phyloP scores from a whole-genome alignment of 2,888 invertebrate genomes.

The Branchinecta sandiegonensis region DNA sequence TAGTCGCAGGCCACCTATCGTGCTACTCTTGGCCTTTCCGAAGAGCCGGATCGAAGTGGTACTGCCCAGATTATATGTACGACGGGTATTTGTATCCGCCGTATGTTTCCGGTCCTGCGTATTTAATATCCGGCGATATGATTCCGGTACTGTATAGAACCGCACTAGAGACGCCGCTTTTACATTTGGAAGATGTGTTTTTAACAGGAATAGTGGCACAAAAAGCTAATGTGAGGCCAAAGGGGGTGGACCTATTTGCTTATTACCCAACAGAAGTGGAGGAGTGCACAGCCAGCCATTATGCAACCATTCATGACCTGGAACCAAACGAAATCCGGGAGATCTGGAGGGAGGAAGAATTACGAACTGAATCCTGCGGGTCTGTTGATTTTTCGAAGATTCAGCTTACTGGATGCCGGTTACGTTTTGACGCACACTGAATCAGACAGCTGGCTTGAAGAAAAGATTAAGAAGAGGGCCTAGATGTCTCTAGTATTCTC shows the following conservation, averaged over 20 bases:
- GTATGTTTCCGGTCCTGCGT: constrained; percentile 67
- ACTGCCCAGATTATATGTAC: constrained; percentile 58
- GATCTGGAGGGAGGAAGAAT: neutral
- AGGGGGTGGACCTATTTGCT: neutral
- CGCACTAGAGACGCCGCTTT: constrained; percentile 46
- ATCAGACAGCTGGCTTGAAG: too few species aligned
- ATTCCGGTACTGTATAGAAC: constrained; percentile 49
- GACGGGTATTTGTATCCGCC: constrained; percentile 54
- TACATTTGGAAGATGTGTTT: constrained; percentile 41
- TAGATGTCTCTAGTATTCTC: too few species aligned
- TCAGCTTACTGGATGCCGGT: neutral
- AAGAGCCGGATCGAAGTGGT: constrained; percentile 62
- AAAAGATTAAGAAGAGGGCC: too few species aligned
- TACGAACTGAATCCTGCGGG: neutral
- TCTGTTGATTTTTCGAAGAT: neutral
- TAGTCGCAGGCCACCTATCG: constrained; percentile 60
- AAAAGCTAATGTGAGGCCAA: constrained; percentile 20
- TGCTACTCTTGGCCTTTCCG: constrained; percentile 59
- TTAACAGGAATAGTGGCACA: constrained; percentile 31
- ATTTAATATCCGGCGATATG: constrained; percentile 53
- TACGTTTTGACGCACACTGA: too few species aligned
- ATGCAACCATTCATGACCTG: neutral
- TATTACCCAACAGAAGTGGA: neutral
- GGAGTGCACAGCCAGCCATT: neutral
- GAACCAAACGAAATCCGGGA: neutral